Percentiles rank a stretch among this genome's conserved stretches.
Conservation (phyloP, 1,140 invertebrate genomes). For the Listronotus oregonensis region DNA sequence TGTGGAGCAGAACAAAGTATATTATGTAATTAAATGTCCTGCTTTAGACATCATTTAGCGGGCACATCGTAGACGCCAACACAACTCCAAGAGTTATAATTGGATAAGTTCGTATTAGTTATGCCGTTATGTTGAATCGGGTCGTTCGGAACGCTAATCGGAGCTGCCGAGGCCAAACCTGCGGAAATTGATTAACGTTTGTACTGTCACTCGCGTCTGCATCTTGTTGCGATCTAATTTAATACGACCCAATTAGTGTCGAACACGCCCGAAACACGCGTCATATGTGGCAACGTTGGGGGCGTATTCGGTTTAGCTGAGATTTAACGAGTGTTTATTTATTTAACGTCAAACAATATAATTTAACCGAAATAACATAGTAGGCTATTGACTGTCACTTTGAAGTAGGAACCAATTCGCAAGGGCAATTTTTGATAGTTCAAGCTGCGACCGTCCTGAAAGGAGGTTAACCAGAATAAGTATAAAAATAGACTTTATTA, state of each 20-base stretch:
- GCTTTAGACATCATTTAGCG: neutral
- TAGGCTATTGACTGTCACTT: no score
- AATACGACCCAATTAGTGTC: constrained; percentile 28
- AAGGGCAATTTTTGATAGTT: no score
- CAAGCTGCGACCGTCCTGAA: no score
- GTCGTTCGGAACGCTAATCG: neutral
- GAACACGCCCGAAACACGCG: constrained; percentile 16
- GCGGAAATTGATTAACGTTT: constrained; percentile 27
- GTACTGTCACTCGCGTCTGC: constrained; percentile 6
- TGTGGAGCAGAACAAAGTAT: no score
- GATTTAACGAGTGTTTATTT: no score
- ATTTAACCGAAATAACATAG: no score
- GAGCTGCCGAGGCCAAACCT: constrained; percentile 13
- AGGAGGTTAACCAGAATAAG: no score
- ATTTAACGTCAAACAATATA: no score
- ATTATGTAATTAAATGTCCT: no score
- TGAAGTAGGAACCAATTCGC: no score
- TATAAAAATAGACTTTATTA: no score
- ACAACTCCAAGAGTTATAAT: constrained; percentile 22
- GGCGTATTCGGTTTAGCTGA: no score
- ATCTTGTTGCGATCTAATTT: constrained; percentile 33
- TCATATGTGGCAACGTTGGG: constrained; percentile 11
- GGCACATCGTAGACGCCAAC: constrained; percentile 1
- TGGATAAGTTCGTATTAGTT: constrained; percentile 34
- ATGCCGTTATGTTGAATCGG: constrained; percentile 20